These are phyloP conservation scores for Cybosia mesomella DNA, from an alignment of 2,888 invertebrate species.

Conservation along the genomic window DNA sequence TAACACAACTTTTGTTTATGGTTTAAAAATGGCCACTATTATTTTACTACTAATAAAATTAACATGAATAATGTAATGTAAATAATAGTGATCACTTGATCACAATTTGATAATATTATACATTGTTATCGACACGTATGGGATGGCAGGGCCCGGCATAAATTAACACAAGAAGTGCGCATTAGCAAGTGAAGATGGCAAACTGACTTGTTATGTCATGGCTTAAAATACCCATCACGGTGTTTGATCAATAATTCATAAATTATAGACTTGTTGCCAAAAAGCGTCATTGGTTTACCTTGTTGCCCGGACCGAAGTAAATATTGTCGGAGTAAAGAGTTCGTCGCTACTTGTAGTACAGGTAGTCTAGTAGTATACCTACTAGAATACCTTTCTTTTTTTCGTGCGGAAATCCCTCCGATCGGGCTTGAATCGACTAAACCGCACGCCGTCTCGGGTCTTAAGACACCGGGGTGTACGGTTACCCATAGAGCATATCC, in stretches of 20 bases:
- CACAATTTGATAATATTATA: neutral
- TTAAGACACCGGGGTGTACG: no score
- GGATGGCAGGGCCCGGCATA: constrained; percentile 11
- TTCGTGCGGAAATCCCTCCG: no score
- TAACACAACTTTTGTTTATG: neutral
- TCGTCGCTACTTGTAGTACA: neutral
- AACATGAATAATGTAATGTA: neutral
- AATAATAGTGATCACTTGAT: neutral
- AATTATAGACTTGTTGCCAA: constrained; percentile 17
- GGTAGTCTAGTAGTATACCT: no score
- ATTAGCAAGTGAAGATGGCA: constrained; percentile 30
- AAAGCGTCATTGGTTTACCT: constrained; percentile 10
- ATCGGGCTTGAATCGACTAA: no score
- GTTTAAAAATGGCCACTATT: neutral
- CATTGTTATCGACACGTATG: neutral
- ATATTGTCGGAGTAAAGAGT: neutral
- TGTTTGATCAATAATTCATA: constrained; percentile 46
- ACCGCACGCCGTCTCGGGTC: no score
- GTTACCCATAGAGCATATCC: no score
- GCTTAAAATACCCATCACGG: constrained; percentile 34
- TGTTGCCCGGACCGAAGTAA: neutral
- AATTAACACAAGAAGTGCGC: constrained; percentile 26
- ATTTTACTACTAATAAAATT: neutral
- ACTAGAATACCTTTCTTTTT: no score
- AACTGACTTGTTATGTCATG: constrained; percentile 42